Evolutionary conservation across 2,797 vertebrate genomes (phyloP), one percentile per base, ranked within the genome.

Genomic region (Leucoraja ocellata): DNA sequence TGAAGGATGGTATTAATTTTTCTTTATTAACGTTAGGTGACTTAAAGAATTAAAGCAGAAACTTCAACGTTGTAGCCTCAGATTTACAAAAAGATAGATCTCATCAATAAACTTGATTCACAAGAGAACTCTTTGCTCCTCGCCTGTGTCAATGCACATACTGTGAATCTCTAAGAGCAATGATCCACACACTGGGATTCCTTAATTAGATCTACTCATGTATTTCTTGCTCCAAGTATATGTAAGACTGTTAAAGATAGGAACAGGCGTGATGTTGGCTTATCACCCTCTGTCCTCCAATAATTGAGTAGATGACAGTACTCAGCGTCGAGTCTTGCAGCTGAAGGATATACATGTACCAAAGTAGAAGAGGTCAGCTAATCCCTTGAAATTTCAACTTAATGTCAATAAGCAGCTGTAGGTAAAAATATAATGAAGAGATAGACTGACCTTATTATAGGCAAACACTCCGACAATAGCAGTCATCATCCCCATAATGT

Each of bases 401-500:
- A 84, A 25, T 84, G 13, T 13, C 54, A 28, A 58, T 63, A 13
- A 86, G 0, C 63, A 88, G 10, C 6, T n/a, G 11, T n/a, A 88
- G n/a, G 84, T 2, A 68, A 54, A 28, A 36, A 16, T 68, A 88
- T 6, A 68, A 32, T 36, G 23, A 32, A 88, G 16, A 16, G 65
- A 11, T 16, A 93, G 25, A 93, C 96, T 95, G 46, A 98, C 99
- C 98, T 99, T 99, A 95, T 99, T 99, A 94, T 99, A 99, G 5
- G 99, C 95, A 95, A 99, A 99, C 94, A 99, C 99, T 0, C 99
- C 99, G 0, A 99, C 95, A 83, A 99, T 99, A 93, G 99, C 99
- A 0, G 98, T 99, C 97, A 99, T 97, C 99, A 99, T 99, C 86
- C 99, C 99, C 81, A 99, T 94, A 46, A 99, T 96, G 0, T 99